These are phyloP conservation scores for Porphyrio hochstetteri DNA, from an alignment of 2,113 vertebrate genomes.

Conservation along the genomic window DNA sequence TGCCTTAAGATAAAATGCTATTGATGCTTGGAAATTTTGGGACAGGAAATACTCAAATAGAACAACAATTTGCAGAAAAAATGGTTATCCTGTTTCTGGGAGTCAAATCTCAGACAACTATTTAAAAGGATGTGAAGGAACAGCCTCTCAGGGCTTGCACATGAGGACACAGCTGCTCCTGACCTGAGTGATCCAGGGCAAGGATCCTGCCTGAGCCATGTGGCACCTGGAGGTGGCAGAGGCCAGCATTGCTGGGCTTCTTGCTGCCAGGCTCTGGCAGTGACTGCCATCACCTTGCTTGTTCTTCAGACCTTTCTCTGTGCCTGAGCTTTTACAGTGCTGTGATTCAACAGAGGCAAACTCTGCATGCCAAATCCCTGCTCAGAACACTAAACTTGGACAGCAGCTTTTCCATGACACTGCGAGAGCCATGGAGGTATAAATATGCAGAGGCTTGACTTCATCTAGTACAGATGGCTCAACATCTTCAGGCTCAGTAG, in stretches of 20 bases:
- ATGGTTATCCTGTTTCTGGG: not conserved
- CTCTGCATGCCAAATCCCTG: not conserved
- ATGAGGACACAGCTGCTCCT: not conserved
- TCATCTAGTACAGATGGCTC: not conserved
- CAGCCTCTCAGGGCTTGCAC: not conserved
- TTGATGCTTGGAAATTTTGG: not conserved
- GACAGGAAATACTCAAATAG: not conserved
- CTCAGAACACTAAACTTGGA: not conserved
- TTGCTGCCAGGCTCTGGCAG: not conserved
- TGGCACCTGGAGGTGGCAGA: not conserved
- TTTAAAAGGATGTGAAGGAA: no score
- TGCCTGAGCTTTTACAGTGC: not conserved
- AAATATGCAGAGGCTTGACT: not conserved
- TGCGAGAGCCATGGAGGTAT: not conserved
- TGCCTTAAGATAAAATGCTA: not conserved
- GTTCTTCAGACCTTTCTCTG: not conserved
- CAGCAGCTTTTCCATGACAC: rapidly evolving
- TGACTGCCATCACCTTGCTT: not conserved
- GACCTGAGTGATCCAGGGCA: not conserved
- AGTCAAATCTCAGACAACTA: not conserved
- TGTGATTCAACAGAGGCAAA: not conserved
- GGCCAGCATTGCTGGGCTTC: not conserved
- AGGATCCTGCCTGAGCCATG: not conserved
- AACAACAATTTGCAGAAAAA: not conserved
- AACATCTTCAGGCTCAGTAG: not conserved